A percentile compares a stretch with the other conserved stretches of the same genome.
These are phyloP conservation scores for Ectemnius cavifrons DNA, from an alignment of 2,888 invertebrate genomes.

Conservation along the genomic window DNA sequence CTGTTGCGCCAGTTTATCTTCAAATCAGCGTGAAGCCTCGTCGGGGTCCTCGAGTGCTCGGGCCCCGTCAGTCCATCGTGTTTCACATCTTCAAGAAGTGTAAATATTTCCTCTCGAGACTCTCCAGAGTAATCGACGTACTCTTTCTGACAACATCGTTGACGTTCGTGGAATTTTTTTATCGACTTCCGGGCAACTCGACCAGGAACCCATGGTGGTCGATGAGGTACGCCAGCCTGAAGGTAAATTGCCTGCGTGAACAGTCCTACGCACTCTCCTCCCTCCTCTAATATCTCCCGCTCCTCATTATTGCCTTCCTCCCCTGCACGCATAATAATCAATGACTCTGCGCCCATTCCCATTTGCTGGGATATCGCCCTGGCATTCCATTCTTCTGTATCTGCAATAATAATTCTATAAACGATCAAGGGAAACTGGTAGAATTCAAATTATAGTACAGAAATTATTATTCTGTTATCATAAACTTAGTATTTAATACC, in stretches of 20 bases:
- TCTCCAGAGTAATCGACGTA: slow-evolving; percentile 26
- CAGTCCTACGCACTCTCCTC: slow-evolving; percentile 22
- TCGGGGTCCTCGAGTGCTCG: neutral
- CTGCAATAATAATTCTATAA: too few species aligned
- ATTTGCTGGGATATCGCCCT: too few species aligned
- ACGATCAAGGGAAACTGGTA: too few species aligned
- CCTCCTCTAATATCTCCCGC: neutral
- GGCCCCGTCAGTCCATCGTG: too few species aligned
- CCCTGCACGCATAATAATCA: too few species aligned
- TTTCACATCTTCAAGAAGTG: neutral
- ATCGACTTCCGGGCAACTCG: slow-evolving; percentile 64
- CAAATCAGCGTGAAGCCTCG: slow-evolving; percentile 62
- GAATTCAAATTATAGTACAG: too few species aligned
- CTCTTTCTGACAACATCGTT: neutral
- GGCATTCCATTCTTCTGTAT: too few species aligned
- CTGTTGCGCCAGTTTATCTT: slow-evolving; percentile 72
- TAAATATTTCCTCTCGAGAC: slow-evolving; percentile 11
- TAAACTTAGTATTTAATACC: too few species aligned
- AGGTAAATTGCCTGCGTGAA: slow-evolving; percentile 16
- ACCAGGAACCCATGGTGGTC: slow-evolving; percentile 71
- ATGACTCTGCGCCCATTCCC: too few species aligned
- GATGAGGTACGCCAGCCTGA: slow-evolving; percentile 11
- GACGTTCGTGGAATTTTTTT: slow-evolving; percentile 59
- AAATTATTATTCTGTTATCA: too few species aligned
- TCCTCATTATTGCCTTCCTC: neutral